Base-by-base conservation (phyloP, 2,113 vertebrate genomes). In the Saguinus imperator region DNA sequence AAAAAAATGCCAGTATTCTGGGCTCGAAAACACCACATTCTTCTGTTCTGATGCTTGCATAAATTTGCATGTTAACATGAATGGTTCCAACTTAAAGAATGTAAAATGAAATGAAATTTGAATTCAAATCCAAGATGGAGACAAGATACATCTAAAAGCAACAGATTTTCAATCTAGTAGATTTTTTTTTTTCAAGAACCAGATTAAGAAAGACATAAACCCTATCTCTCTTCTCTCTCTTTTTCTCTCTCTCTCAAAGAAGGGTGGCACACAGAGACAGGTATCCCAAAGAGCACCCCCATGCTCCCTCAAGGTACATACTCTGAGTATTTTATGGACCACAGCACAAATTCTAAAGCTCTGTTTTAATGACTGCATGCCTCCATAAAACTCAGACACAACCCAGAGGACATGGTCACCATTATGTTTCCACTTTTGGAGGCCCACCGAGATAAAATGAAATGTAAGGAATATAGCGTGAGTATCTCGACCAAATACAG, bases 31-130 rank as follows among this genome's bases (percentile, higher is more conserved):
- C 81, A 96, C 95, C 87, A 96, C 97, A 97, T 95, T 96, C 95
- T 94, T 97, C 94, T 93, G 96, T 95, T 97, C 97, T 89, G 95
- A 29, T 96, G 83, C 96, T 93, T 97, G 97, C 95, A 98, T 97
- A 98, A 91, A 98, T 98, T 98, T 98, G 91, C 97, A 98, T 97
- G 95, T 94, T 98, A 97, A 98, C 80, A 87, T 68, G 93, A 95
- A 97, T 87, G 81, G 84, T 70, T 96, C 89, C 91, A 97, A 97
- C 95, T 91, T 96, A 94, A 96, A 97, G 95, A 96, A 92, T 61
- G 87, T 94, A 95, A 98, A 98, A 95, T 94, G 94, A 95, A 96
- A 96, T 61, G 66, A 96, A 95, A 98, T 89, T 95, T 96, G 93
- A 97, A 97, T 97, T 97, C 58, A 84, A 84, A 96, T 92, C 97